Evolutionary conservation across 2,888 invertebrate genomes (phyloP).

Genomic region (Zaprionus bogoriensis): DNA sequence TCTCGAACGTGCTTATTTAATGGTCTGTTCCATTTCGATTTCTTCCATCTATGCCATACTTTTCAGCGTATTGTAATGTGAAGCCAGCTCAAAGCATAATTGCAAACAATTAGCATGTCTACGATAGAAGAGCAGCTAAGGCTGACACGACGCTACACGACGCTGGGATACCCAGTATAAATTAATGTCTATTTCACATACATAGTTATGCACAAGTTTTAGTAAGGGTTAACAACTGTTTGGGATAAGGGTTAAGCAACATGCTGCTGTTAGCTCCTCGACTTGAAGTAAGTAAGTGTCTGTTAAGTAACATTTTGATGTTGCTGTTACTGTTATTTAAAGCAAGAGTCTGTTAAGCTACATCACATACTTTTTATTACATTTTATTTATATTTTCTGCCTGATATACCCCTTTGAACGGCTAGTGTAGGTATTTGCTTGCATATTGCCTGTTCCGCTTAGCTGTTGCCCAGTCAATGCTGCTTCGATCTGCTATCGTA

Average conservation of each 20-base stretch:
- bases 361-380: no score
- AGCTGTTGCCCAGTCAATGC: constrained; percentile 16
- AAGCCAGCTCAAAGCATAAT: constrained; percentile 67
- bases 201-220: no score
- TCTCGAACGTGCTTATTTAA: constrained; percentile 46
- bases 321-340: no score
- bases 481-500: constrained; percentile 13
- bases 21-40: constrained; percentile 30
- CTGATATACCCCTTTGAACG: constrained; percentile 3
- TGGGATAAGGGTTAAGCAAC: no score
- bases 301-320: no score
- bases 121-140: constrained; percentile 9
- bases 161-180: constrained; percentile 27
- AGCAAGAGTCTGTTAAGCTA: no score
- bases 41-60: constrained; percentile 31
- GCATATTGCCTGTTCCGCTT: constrained; percentile 14
- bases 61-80: constrained; percentile 31
- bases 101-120: constrained; percentile 72
- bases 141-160: background rate
- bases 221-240: no score
- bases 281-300: no score
- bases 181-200: no score
- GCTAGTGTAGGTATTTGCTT: background rate
- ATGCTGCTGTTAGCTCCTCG: no score
- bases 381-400: background rate